A percentile compares a stretch with the other conserved stretches of the same genome.
Evolutionary conservation across 2,797 vertebrate genomes (phyloP).

Genomic region (Enteromius thamalakanensis): DNA sequence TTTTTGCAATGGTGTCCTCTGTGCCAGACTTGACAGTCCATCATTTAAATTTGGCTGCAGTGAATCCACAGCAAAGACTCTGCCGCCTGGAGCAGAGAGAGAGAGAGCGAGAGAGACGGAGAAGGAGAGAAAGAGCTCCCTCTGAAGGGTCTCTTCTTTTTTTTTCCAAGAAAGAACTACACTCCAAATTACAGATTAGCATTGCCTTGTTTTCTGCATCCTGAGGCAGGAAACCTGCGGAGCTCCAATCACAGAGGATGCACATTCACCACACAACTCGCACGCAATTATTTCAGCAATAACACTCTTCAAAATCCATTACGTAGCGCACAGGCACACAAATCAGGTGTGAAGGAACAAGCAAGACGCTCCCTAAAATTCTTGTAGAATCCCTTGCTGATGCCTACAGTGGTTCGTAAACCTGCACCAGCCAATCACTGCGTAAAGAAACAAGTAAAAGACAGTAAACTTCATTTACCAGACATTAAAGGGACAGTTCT

Average conservation of each 20-base stretch:
- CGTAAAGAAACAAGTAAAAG: background rate
- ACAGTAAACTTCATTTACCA: background rate
- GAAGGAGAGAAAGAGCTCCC: constrained; percentile 72
- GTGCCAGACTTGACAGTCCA: constrained; percentile 82
- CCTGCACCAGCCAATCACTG: background rate
- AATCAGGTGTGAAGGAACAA: constrained; percentile 40
- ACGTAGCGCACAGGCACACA: constrained; percentile 24
- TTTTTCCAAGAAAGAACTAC: constrained; percentile 66
- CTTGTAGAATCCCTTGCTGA: background rate
- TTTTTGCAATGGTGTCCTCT: constrained; percentile 79
- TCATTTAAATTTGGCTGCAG: constrained; percentile 82
- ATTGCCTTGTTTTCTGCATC: constrained; percentile 61
- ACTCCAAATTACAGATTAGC: constrained; percentile 74
- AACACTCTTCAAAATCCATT: constrained; percentile 40
- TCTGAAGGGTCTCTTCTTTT: constrained; percentile 74
- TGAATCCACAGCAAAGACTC: constrained; percentile 79
- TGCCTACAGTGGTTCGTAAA: background rate
- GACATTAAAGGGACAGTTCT: background rate
- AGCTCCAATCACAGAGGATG: constrained; percentile 65
- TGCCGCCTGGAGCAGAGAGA: constrained; percentile 71
- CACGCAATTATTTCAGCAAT: constrained; percentile 42
- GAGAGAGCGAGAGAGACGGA: constrained; percentile 43
- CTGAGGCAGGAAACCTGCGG: constrained; percentile 44
- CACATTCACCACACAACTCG: constrained; percentile 25
- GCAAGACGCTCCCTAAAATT: constrained; percentile 5